Evolutionary conservation across 2,888 invertebrate species (phyloP).

Genomic region (Anoplius nigerrimus): DNA sequence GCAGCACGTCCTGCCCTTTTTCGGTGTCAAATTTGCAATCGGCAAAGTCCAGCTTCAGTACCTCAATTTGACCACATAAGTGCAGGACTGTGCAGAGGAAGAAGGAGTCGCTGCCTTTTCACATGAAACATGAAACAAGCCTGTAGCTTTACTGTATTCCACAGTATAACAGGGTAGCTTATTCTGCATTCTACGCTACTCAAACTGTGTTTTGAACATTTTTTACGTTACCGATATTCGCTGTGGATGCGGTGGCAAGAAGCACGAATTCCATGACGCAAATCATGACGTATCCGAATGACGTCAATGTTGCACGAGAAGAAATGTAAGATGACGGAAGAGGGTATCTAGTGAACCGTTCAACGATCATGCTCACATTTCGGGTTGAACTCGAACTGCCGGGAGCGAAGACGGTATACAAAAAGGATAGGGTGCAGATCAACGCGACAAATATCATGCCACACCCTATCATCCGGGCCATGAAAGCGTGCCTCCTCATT

Average conservation of each 20-base stretch:
- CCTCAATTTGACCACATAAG: slow-evolving; percentile 24
- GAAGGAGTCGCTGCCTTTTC: slow-evolving; percentile 25
- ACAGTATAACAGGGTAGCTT: not conserved
- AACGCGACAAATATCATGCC: slow-evolving; percentile 17
- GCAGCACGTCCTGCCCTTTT: not conserved
- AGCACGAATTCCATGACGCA: slow-evolving; percentile 6
- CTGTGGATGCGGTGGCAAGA: slow-evolving; percentile 16
- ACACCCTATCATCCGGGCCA: slow-evolving; percentile 18
- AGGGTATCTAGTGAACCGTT: no score
- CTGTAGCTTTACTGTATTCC: no score
- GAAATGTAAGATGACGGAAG: no score
- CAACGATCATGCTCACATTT: no score
- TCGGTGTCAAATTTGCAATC: not conserved
- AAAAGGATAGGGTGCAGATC: not conserved
- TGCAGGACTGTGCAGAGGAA: slow-evolving; percentile 21
- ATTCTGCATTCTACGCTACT: no score
- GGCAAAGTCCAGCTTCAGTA: slow-evolving; percentile 16
- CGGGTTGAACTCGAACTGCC: no score
- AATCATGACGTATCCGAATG: slow-evolving; percentile 10
- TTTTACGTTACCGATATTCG: slow-evolving; percentile 21
- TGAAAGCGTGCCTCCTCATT: slow-evolving; percentile 20
- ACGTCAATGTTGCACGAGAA: no score
- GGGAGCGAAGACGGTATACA: no score
- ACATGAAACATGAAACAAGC: no score
- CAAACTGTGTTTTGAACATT: not conserved